Conservation (phyloP, 2,888 invertebrate species). For the Hirtodrosophila trivittata region DNA sequence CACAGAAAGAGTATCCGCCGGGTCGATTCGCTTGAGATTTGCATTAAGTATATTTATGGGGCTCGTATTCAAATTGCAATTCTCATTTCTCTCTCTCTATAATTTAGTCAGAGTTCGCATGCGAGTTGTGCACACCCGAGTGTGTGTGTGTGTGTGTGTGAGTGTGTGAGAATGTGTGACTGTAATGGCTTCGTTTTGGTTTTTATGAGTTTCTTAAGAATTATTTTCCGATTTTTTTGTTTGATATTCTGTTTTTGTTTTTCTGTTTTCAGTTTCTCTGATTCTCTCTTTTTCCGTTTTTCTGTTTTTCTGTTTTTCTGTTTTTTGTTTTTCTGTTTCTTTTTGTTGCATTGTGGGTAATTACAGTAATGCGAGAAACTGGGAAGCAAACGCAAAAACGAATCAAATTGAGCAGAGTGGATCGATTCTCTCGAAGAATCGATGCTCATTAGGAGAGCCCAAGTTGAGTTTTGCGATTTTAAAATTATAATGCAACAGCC, state of each 20-base stretch:
- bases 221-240: conserved; percentile 51
- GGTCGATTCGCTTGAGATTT: not conserved
- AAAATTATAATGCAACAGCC: conserved; percentile 29
- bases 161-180: conserved; percentile 62
- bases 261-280: conserved; percentile 16
- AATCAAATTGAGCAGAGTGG: conserved; percentile 62
- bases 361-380: conserved; percentile 78
- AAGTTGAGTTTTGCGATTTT: conserved; percentile 17
- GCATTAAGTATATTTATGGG: conserved; percentile 13
- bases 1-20: too few species aligned
- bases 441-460: conserved; percentile 63
- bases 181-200: conserved; percentile 72
- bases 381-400: conserved; percentile 48
- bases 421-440: conserved; percentile 45
- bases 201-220: conserved; percentile 74
- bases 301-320: conserved; percentile 25
- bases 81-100: conserved; percentile 45
- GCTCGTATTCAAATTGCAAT: conserved; percentile 67
- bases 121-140: conserved; percentile 16
- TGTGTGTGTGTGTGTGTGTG: conserved; percentile 2
- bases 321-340: conserved; percentile 17
- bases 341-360: conserved; percentile 70
- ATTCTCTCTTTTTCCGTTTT: conserved; percentile 38
- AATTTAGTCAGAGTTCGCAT: conserved; percentile 53
- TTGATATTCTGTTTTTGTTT: conserved; percentile 19